Evolutionary conservation across 2,888 invertebrate species (phyloP).

Genomic region (Lamellibrachia satsuma): DNA sequence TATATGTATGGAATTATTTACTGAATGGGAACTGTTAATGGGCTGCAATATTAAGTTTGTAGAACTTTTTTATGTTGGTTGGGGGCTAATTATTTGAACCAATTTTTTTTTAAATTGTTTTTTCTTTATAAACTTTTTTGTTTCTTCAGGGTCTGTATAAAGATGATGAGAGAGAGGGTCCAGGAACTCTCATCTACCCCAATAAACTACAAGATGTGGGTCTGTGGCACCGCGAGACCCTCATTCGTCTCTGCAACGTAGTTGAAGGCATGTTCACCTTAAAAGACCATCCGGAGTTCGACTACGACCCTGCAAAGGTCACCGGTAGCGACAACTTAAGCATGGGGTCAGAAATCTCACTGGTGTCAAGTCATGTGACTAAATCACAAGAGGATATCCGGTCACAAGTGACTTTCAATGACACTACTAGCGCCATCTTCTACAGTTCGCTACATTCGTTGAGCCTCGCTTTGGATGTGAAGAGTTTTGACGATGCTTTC

Average conservation of each 20-base stretch:
- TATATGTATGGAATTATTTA: no score
- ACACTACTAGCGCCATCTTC: conserved; percentile 50
- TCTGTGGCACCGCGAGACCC: conserved; percentile 61
- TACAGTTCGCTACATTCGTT: conserved; percentile 53
- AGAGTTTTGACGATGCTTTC: conserved; percentile 58
- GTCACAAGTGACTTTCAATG: conserved; percentile 39
- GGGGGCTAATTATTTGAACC: not conserved
- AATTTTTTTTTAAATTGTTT: not conserved
- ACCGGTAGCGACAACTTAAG: not conserved
- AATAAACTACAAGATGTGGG: conserved; percentile 61
- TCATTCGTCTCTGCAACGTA: conserved; percentile 55
- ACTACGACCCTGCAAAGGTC: conserved; percentile 36
- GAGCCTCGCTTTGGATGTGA: conserved; percentile 58
- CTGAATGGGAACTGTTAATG: no score
- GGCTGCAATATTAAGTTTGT: no score
- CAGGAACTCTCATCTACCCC: conserved; percentile 61
- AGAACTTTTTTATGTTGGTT: no score
- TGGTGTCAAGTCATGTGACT: not conserved
- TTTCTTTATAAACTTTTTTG: not conserved
- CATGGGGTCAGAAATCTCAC: not conserved
- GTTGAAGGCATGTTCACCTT: conserved; percentile 56
- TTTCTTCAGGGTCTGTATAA: conserved; percentile 60
- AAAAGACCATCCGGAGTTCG: conserved; percentile 36
- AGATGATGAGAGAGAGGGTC: conserved; percentile 61
- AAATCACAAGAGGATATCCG: not conserved